Base-by-base conservation (phyloP, 53 echinoderm and acorn worm species). In the Glandiceps talaboti region DNA sequence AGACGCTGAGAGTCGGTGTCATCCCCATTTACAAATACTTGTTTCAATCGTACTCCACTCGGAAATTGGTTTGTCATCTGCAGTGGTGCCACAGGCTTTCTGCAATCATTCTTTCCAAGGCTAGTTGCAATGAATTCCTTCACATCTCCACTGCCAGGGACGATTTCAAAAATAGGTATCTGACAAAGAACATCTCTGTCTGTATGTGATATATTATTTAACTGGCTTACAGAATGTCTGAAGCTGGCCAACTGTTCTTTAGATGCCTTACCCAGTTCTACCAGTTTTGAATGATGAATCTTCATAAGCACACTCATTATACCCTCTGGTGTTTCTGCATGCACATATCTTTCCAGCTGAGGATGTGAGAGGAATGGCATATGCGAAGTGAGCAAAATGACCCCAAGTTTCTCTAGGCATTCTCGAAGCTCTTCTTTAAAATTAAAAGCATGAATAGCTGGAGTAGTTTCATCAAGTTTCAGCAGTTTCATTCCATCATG, bases 221-320 rank as follows among this genome's bases (percentile, higher is more conserved):
- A 6, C 20, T 20, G 6, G 6, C 6, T 20, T 12, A 45, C 6
- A 6, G 20, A 12, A 64, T 76, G 32, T 31, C 14, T 25, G 30
- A 76, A 1, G 87, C 76, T 30, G 29, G 27, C 27, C 33, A 30
- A n/a, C 82, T 83, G 27, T 79, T 64, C 0, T 12, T 20, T 12
- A 6, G 64, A 45, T 45, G 64, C 64, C 20, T 6, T 20, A 6
- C 20, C 64, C 20, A 45, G 64, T 12, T 45, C 20, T 45, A 6
- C 20, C 6, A 12, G 20, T 20, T 45, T 45, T 45, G 64, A 12
- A 45, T 12, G 64, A 45, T 20, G 6, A 45, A 6, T 12, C 20
- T 45, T 45, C 6, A 45, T 45, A 6, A 45, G 64, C 6, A 45
- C 64, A 12, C 20, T 20, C 20, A 45, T 12, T 12, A 45, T 20